Conservation (phyloP, 2,113 vertebrate genomes). For the Amphiprion ocellaris region DNA sequence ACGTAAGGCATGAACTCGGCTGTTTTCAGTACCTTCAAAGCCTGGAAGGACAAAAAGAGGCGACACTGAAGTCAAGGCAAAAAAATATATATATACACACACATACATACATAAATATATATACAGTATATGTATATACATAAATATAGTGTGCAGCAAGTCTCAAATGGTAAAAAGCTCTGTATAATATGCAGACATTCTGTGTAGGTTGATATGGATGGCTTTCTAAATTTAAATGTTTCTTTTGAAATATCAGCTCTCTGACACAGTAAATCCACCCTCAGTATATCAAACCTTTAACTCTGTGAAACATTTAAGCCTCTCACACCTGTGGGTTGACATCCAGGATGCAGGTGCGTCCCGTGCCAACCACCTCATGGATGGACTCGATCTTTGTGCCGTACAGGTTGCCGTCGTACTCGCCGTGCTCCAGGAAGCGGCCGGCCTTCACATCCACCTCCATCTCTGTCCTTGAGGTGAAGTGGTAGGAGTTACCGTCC, state of each 20-base stretch:
- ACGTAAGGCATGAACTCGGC: constrained; percentile 99
- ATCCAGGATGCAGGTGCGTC: constrained; percentile 96
- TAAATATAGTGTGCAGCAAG: too few species aligned
- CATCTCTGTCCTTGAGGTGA: constrained; percentile 94
- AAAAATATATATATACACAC: too few species aligned
- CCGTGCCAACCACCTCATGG: constrained; percentile 93
- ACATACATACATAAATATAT: too few species aligned
- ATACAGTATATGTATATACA: too few species aligned
- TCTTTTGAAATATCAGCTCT: too few species aligned
- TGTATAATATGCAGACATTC: too few species aligned
- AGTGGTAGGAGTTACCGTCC: constrained; percentile 94
- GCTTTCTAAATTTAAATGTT: too few species aligned
- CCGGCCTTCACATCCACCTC: constrained; percentile 94
- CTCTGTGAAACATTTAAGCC: not conserved
- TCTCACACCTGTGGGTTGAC: constrained; percentile 95
- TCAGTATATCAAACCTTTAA: too few species aligned
- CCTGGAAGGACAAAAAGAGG: constrained; percentile 79
- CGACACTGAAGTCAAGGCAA: not conserved
- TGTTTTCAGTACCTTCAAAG: constrained; percentile 95
- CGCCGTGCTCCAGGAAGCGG: constrained; percentile 96
- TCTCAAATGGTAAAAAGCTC: too few species aligned
- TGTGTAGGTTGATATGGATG: too few species aligned
- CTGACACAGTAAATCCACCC: not conserved
- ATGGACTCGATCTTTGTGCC: constrained; percentile 98
- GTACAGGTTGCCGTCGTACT: constrained; percentile 98